phyloP scores from a whole-genome alignment of 2,113 vertebrate species.

The Notechis scutatus region DNA sequence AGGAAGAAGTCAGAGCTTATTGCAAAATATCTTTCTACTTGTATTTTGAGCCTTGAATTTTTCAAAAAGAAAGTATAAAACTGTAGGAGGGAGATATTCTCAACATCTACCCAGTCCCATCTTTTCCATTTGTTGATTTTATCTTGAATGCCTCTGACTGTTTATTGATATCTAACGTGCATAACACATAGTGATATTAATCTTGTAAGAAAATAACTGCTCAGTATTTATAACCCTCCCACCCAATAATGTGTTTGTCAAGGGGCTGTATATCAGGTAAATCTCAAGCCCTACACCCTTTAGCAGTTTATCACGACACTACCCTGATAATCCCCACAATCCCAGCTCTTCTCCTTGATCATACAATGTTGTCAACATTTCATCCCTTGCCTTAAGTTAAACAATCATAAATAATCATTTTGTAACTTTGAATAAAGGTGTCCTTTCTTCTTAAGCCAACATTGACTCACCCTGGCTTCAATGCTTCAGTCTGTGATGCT shows the following conservation, averaged over 20 bases:
- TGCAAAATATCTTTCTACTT: not conserved
- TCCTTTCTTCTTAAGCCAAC: not conserved
- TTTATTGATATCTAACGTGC: conserved; percentile 62
- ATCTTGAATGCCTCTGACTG: conserved; percentile 40
- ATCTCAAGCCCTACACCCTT: not conserved
- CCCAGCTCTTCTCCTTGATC: not conserved
- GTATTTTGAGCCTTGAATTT: not conserved
- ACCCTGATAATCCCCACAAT: not conserved
- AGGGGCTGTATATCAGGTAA: conserved; percentile 53
- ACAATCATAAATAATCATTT: not conserved
- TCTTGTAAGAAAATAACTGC: conserved; percentile 69
- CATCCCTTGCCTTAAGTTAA: not conserved
- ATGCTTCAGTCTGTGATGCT: not conserved
- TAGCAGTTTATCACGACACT: not conserved
- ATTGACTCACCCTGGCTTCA: not conserved
- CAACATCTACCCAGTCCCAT: not conserved
- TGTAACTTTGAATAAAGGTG: not conserved
- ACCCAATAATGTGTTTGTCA: conserved; percentile 70
- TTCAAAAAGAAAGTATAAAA: not conserved
- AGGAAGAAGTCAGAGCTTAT: not conserved
- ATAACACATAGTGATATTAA: conserved; percentile 63
- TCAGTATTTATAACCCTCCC: conserved; percentile 59
- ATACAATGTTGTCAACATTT: not conserved
- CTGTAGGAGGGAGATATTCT: not conserved
- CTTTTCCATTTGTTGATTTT: conserved; percentile 30